Conservation (phyloP, 1,140 invertebrate species). For the Ceratosolen fusciceps region DNA sequence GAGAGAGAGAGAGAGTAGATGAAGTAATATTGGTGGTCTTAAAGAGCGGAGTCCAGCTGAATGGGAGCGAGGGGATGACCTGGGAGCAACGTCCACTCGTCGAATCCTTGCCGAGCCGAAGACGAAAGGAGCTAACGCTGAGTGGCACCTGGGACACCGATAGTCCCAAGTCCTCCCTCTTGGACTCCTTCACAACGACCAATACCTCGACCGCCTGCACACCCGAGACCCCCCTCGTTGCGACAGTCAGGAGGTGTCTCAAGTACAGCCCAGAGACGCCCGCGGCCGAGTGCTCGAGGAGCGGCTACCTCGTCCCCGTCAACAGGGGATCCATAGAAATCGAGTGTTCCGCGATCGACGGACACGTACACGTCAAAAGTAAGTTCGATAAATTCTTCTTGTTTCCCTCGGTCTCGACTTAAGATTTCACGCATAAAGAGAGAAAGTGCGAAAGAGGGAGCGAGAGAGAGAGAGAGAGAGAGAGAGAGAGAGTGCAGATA, state of each 20-base stretch:
- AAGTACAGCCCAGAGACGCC: constrained; percentile 67
- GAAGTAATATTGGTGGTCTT: not conserved
- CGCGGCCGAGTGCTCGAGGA: not conserved
- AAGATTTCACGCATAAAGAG: too few species aligned
- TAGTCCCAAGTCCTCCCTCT: constrained; percentile 65
- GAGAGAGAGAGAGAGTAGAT: too few species aligned
- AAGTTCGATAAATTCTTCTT: too few species aligned
- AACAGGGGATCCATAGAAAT: constrained; percentile 67
- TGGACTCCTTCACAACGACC: constrained; percentile 56
- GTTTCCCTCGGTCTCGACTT: too few species aligned
- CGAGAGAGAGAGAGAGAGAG: too few species aligned
- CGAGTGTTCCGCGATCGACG: constrained; percentile 62
- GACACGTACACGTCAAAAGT: constrained; percentile 68
- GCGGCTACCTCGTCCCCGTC: constrained; percentile 14
- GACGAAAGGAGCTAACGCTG: constrained; percentile 39
- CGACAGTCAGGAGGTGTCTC: constrained; percentile 68
- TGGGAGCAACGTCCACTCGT: not conserved
- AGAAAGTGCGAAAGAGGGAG: too few species aligned
- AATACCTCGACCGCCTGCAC: constrained; percentile 49
- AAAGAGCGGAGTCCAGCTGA: not conserved
- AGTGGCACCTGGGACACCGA: constrained; percentile 64
- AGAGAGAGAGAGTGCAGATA: too few species aligned
- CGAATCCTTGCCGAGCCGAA: not conserved
- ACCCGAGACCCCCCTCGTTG: constrained; percentile 66
- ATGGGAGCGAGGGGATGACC: constrained; percentile 15